Percentiles rank a stretch among this genome's conserved stretches.
These are phyloP conservation scores for Sitodiplosis mosellana DNA, from an alignment of 1,140 invertebrate genomes.

Conservation along the genomic window DNA sequence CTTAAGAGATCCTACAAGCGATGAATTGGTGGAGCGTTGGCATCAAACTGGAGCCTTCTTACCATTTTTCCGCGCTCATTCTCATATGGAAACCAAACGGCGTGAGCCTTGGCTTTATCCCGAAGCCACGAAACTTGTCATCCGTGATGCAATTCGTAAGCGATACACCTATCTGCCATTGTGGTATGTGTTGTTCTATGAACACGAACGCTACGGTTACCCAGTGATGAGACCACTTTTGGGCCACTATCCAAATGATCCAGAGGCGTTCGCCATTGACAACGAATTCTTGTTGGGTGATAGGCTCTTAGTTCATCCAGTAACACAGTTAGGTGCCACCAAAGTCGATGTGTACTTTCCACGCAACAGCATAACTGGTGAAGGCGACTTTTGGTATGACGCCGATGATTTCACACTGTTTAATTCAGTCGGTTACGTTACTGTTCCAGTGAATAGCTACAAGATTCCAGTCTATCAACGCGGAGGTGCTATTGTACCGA, in stretches of 20 bases:
- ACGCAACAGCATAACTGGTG: constrained; percentile 33
- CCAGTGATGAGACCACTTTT: constrained; percentile 86
- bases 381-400: constrained; percentile 73
- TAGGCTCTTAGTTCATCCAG: constrained; percentile 69
- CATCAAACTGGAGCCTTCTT: constrained; percentile 61
- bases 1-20: constrained; percentile 86
- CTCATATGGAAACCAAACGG: constrained; percentile 79
- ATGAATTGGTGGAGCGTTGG: constrained; percentile 76
- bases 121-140: constrained; percentile 50
- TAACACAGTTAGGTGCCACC: constrained; percentile 57
- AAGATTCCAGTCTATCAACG: constrained; percentile 89
- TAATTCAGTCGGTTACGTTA: constrained; percentile 33
- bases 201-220: constrained; percentile 58
- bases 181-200: constrained; percentile 93
- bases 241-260: constrained; percentile 74
- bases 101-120: constrained; percentile 92
- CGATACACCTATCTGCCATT: constrained; percentile 81
- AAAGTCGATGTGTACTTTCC: constrained; percentile 82
- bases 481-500: constrained; percentile 82
- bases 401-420: constrained; percentile 56
- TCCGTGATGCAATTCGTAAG: constrained; percentile 59
- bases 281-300: constrained; percentile 66
- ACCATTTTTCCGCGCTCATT: constrained; percentile 41
- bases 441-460: constrained; percentile 44
- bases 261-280: constrained; percentile 61